Conservation (phyloP, 2,797 vertebrate genomes). For the Poecilia wingei region DNA sequence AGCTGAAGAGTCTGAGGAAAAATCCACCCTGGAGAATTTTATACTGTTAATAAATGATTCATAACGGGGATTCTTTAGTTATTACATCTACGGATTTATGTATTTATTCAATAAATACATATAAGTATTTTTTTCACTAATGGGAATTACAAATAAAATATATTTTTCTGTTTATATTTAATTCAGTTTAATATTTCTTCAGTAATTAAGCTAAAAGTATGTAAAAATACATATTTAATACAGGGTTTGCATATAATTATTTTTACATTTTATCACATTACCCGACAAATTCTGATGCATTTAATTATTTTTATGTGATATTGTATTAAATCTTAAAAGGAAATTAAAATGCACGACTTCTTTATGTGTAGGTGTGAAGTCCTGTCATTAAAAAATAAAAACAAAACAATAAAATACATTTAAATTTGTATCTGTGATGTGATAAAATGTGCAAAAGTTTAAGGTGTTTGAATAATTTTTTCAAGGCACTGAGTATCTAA, state of each 20-base stretch:
- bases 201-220: background rate
- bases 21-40: conserved; percentile 50
- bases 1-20: conserved; percentile 40
- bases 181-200: background rate
- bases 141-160: background rate
- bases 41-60: background rate
- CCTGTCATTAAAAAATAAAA: no score
- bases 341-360: background rate
- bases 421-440: background rate
- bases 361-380: no score
- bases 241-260: background rate
- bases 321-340: background rate
- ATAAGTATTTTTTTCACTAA: background rate
- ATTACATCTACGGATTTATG: background rate
- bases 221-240: background rate
- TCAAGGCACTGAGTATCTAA: background rate
- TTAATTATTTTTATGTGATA: background rate
- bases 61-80: background rate
- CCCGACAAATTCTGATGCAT: background rate
- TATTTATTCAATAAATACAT: background rate
- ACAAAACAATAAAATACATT: background rate
- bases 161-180: background rate
- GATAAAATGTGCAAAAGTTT: background rate
- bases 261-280: background rate
- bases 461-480: background rate